Evolutionary conservation across 2,797 vertebrate species (phyloP).

Genomic region (Clarias fuscus): DNA sequence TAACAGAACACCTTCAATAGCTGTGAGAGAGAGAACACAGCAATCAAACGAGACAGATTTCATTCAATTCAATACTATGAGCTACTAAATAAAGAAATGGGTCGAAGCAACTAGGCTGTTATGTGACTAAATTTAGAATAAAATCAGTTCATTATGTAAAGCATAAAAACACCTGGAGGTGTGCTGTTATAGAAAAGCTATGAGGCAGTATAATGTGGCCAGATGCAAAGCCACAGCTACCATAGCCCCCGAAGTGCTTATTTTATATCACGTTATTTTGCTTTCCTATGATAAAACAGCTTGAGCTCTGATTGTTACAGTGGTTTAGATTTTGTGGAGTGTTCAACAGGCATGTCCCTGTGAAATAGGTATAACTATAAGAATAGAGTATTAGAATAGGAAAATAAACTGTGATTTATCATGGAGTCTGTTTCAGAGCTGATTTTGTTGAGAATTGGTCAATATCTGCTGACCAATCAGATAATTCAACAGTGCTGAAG

Average conservation of each 20-base stretch:
- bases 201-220: neutral
- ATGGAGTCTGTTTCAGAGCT: neutral
- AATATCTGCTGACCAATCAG: neutral
- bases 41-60: neutral
- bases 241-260: neutral
- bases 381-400: neutral
- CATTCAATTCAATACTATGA: neutral
- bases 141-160: neutral
- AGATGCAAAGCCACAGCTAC: neutral
- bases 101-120: neutral
- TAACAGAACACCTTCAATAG: conserved; percentile 13
- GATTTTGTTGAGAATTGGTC: neutral
- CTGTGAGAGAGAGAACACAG: neutral
- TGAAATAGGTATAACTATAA: neutral
- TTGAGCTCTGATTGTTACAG: neutral
- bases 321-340: neutral
- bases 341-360: neutral
- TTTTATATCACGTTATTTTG: neutral
- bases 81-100: neutral
- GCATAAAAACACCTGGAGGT: neutral
- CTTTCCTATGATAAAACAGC: neutral
- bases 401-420: neutral
- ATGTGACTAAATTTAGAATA: neutral
- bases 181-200: neutral
- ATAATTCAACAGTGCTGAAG: neutral